Evolutionary conservation across 2,888 invertebrate species (phyloP), one percentile per base, ranked within the genome.

Genomic region (Synanthedon myopaeformis): DNA sequence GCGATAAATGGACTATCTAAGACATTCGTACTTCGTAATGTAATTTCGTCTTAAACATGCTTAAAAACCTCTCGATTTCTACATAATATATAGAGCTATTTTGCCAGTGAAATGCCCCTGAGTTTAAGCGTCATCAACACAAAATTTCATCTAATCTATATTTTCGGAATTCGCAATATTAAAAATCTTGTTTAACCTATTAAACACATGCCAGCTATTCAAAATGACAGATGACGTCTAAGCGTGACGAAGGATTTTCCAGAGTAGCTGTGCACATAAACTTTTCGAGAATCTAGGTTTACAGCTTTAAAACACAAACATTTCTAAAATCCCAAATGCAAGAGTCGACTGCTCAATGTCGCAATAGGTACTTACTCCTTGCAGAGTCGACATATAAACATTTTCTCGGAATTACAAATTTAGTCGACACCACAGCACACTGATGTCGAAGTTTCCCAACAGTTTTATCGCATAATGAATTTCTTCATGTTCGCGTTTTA

Each of bases 221-320:
- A 45, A 45, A 11, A 45, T 45, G 13, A 45, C 45, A 12, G 13
- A 45, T 45, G 45, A 45, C 45, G n/a, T 13, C 14, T 45, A 45
- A n/a, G 13, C 3, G 45, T 13, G 45, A 45, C 45, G 12, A 45
- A 13, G 45, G 45, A 45, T 45, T 13, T 45, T 45, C 14, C 45
- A 45, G 4, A 45, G 12, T 13, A 0, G 14, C 13, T 45, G 12
- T 45, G 14, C 11, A 45, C 45, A 45, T 45, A 45, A 59, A 67
- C 61, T 65, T 65, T 64, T 66, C 59, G 56, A 68, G 75, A 73
- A 85, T 79, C 77, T 82, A 77, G 85, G 85, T 85, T 85, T 84
- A 85, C 78, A 75, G 66, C 82, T 65, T 71, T 61, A 67, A 71
- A 76, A 80, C 74, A 74, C 79, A 81, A 83, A 82, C 78, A 80